Evolutionary conservation across 2,888 invertebrate species (phyloP).

Genomic region (Volucella bombylans): DNA sequence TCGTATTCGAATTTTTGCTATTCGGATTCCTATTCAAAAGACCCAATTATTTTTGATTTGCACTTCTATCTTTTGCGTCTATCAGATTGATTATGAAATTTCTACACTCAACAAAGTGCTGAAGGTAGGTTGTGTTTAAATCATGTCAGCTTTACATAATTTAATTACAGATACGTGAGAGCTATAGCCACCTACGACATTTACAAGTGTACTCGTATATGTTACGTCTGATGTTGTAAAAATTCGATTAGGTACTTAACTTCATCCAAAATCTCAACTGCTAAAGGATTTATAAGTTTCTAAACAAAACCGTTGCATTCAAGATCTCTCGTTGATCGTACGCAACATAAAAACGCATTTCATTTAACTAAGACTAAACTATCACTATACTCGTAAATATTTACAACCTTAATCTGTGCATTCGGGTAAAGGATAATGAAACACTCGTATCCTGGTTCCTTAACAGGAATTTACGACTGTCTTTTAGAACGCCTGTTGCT

Average conservation of each 20-base stretch:
- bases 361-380: neutral
- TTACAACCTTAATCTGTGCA: conserved; percentile 31
- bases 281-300: conserved; percentile 65
- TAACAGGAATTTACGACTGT: conserved; percentile 24
- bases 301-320: conserved; percentile 36
- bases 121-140: conserved; percentile 39
- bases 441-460: conserved; percentile 40
- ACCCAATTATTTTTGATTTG: conserved; percentile 62
- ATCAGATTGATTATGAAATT: conserved; percentile 49
- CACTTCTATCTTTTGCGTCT: conserved; percentile 48
- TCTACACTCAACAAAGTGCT: neutral
- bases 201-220: conserved; percentile 1
- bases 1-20: neutral
- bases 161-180: conserved; percentile 42
- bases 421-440: conserved; percentile 52
- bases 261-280: conserved; percentile 33
- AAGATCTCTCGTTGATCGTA: conserved; percentile 42
- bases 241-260: neutral
- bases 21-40: conserved; percentile 40
- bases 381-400: conserved; percentile 61
- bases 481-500: conserved; percentile 57
- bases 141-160: conserved; percentile 55
- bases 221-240: neutral
- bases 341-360: neutral
- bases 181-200: conserved; percentile 1